Percentiles rank a stretch among this genome's conserved stretches.
Evolutionary conservation across 1,140 invertebrate genomes (phyloP).

Genomic region (Chrysoperla carnea): DNA sequence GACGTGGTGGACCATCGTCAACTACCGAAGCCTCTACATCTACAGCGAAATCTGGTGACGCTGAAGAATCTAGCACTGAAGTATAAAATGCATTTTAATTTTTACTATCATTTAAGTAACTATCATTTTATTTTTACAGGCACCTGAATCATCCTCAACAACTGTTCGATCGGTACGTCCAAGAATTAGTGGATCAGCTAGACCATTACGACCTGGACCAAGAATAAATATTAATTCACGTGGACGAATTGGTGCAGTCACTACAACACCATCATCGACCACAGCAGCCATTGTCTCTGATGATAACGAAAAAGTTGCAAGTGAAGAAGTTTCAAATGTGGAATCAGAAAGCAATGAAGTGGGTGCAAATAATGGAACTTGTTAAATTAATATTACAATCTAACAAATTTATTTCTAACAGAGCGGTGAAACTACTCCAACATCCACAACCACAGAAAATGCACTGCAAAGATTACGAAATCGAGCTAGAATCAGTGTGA

Average conservation of each 20-base stretch:
- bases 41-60: not conserved
- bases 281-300: constrained; percentile 17
- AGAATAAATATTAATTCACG: constrained; percentile 32
- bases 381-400: constrained; percentile 11
- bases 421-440: constrained; percentile 23
- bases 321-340: constrained; percentile 24
- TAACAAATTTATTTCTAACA: constrained; percentile 16
- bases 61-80: constrained; percentile 1
- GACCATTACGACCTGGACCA: constrained; percentile 33
- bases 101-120: constrained; percentile 16
- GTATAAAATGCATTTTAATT: constrained; percentile 6
- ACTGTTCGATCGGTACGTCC: constrained; percentile 10
- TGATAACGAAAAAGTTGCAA: constrained; percentile 12
- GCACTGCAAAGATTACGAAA: constrained; percentile 26
- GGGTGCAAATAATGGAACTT: constrained; percentile 14
- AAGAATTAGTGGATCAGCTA: constrained; percentile 13
- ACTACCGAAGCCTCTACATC: constrained; percentile 9
- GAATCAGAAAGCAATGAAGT: constrained; percentile 29
- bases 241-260: constrained; percentile 23
- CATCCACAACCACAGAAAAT: constrained; percentile 16
- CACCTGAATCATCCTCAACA: constrained; percentile 6
- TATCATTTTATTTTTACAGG: constrained; percentile 13
- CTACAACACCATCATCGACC: constrained; percentile 24
- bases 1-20: constrained; percentile 26
- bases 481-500: constrained; percentile 16